These are phyloP conservation scores for Ceratothoa steindachneri DNA, from an alignment of 2,888 invertebrate species.

Conservation along the genomic window DNA sequence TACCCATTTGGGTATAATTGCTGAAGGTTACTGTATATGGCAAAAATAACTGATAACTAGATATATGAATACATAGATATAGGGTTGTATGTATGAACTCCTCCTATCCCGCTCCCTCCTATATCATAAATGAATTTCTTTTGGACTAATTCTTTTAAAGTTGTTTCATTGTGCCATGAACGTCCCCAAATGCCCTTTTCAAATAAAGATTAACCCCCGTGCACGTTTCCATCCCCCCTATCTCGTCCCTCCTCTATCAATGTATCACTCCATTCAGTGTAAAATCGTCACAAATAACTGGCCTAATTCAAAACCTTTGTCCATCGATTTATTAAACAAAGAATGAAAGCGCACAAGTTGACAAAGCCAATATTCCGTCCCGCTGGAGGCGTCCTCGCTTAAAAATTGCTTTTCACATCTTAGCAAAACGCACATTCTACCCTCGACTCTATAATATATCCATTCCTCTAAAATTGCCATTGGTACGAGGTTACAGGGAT, in stretches of 20 bases:
- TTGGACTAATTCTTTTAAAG: no score
- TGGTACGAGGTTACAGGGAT: not conserved
- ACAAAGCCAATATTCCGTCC: not conserved
- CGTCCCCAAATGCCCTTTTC: no score
- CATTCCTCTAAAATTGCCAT: not conserved
- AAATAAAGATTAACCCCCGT: no score
- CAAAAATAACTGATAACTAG: no score
- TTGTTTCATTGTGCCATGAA: no score
- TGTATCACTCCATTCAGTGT: not conserved
- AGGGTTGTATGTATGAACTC: no score
- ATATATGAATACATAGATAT: no score
- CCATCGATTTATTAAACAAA: not conserved
- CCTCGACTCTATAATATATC: not conserved
- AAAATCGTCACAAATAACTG: not conserved
- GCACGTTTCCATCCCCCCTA: no score
- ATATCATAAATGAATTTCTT: no score
- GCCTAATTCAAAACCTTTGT: not conserved
- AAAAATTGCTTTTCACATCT: not conserved
- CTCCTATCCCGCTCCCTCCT: no score
- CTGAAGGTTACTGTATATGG: no score
- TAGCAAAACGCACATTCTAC: not conserved
- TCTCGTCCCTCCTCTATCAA: not conserved
- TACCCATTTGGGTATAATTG: no score
- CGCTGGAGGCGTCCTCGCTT: not conserved
- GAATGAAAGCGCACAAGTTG: not conserved